Conservation (phyloP, 2,113 vertebrate species). For the Cololabis saira region DNA sequence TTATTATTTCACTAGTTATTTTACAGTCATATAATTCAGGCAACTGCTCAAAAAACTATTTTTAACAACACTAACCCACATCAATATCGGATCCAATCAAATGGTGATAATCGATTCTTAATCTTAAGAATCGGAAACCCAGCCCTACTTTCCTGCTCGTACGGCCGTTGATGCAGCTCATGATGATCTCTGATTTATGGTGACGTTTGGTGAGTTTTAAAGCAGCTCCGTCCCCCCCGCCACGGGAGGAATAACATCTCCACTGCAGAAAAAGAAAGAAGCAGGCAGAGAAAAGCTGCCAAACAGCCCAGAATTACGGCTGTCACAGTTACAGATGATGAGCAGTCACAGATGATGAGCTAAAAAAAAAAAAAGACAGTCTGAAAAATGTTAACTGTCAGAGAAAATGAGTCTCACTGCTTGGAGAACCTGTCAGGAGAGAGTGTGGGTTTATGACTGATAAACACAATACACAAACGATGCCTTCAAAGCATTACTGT, state of each 20-base stretch:
- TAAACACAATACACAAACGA: conserved; percentile 34
- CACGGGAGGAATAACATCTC: conserved; percentile 10
- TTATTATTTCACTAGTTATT: too few relatives aligned
- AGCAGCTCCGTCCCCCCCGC: too few relatives aligned
- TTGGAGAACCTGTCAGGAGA: conserved; percentile 19
- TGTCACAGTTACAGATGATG: conserved; percentile 37
- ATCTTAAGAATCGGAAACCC: too few relatives aligned
- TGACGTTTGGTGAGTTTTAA: too few relatives aligned
- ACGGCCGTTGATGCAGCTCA: too few relatives aligned
- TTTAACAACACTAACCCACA: too few relatives aligned
- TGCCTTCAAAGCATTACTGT: conserved; percentile 7
- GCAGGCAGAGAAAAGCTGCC: conserved; percentile 22
- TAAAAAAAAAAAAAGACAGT: conserved; percentile 23
- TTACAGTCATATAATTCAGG: too few relatives aligned
- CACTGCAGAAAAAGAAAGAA: conserved; percentile 10
- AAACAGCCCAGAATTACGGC: conserved; percentile 30
- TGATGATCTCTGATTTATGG: too few relatives aligned
- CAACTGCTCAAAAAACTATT: too few relatives aligned
- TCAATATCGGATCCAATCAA: too few relatives aligned
- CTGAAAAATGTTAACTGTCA: conserved; percentile 43
- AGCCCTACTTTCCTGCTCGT: too few relatives aligned
- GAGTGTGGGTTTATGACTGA: conserved; percentile 27
- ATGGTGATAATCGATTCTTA: too few relatives aligned
- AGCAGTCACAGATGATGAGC: conserved; percentile 36
- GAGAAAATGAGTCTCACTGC: conserved; percentile 36